Percentiles rank a stretch among this genome's conserved stretches.
These are phyloP conservation scores for Xestobium rufovillosum DNA, from an alignment of 2,888 invertebrate species.

Conservation along the genomic window DNA sequence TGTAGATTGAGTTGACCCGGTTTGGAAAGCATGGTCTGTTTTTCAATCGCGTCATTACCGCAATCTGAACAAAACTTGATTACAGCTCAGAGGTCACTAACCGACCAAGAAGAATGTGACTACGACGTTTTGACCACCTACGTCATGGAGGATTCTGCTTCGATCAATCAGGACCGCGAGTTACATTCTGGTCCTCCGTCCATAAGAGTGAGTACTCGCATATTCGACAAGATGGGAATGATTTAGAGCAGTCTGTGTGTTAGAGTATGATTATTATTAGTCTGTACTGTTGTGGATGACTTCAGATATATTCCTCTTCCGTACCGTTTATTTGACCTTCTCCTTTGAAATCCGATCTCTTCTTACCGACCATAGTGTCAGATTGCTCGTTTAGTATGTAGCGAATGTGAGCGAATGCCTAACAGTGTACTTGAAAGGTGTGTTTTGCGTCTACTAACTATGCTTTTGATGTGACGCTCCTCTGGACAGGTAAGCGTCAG, in stretches of 20 bases:
- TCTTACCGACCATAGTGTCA: too few species aligned
- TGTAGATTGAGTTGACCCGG: too few species aligned
- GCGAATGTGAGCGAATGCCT: too few species aligned
- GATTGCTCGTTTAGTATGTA: too few species aligned
- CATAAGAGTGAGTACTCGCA: conserved; percentile 60
- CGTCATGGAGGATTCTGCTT: conserved; percentile 83
- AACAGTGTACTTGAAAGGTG: too few species aligned
- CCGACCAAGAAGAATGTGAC: conserved; percentile 69
- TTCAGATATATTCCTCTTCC: too few species aligned
- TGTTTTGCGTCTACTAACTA: conserved; percentile 30
- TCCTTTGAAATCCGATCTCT: too few species aligned
- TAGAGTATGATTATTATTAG: background rate
- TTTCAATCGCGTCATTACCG: too few species aligned
- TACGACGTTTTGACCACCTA: conserved; percentile 68
- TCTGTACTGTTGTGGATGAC: too few species aligned
- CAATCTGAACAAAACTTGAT: conserved; percentile 11
- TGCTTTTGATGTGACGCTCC: conserved; percentile 40
- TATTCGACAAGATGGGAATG: background rate
- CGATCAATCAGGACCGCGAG: conserved; percentile 68
- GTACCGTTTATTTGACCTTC: too few species aligned
- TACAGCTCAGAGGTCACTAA: conserved; percentile 36
- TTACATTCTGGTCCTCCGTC: conserved; percentile 71
- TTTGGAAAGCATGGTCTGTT: too few species aligned
- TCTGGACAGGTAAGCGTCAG: conserved; percentile 43
- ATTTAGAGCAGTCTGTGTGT: background rate